These are phyloP conservation scores for Eleginops maclovinus DNA, from an alignment of 2,113 vertebrate species.

Conservation along the genomic window DNA sequence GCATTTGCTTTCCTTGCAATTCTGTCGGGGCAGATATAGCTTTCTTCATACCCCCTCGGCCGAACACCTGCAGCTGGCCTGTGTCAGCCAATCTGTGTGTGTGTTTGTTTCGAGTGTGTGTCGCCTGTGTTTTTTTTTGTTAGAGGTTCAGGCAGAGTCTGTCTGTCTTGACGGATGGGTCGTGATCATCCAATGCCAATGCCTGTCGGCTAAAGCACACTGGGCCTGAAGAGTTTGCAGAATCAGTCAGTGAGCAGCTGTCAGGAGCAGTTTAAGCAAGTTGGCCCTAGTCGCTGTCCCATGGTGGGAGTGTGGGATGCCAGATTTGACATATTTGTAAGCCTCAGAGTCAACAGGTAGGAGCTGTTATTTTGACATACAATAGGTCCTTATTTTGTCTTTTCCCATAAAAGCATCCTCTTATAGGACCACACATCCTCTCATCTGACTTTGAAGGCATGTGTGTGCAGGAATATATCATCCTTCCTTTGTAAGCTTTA, in stretches of 20 bases:
- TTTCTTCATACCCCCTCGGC: constrained; percentile 24
- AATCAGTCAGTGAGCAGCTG: constrained; percentile 55
- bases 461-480: neutral
- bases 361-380: neutral
- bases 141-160: constrained; percentile 42
- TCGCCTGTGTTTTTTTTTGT: constrained; percentile 40
- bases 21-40: constrained; percentile 38
- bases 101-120: constrained; percentile 7
- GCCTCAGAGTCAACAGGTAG: constrained; percentile 19
- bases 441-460: neutral
- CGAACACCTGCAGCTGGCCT: constrained; percentile 50
- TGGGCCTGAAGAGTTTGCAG: constrained; percentile 31
- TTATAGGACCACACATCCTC: neutral
- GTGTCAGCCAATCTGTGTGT: constrained; percentile 27
- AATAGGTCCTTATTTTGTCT: neutral
- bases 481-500: neutral
- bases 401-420: neutral
- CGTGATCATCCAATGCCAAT: constrained; percentile 50
- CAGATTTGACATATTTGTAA: constrained; percentile 43
- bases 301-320: constrained; percentile 22
- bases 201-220: constrained; percentile 54
- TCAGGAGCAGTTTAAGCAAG: constrained; percentile 60
- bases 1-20: constrained; percentile 9
- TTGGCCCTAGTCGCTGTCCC: neutral
- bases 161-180: constrained; percentile 57